phyloP scores from a whole-genome alignment of 2,113 vertebrate species.

The Montifringilla adamsi region DNA sequence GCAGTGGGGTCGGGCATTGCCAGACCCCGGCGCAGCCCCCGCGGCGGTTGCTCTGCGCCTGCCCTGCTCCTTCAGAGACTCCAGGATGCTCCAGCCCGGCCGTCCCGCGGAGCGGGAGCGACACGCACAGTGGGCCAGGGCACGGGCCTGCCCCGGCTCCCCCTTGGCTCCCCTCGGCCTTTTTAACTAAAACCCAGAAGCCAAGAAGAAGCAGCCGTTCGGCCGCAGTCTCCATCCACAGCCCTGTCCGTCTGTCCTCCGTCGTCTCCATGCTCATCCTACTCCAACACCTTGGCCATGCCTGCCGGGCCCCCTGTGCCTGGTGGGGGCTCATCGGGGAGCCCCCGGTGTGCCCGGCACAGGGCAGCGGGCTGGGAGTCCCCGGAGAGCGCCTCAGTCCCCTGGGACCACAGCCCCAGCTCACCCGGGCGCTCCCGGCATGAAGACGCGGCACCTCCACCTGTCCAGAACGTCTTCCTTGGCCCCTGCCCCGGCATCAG shows the following conservation, averaged over 20 bases:
- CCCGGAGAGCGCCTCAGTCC: not conserved
- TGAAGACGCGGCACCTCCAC: not conserved
- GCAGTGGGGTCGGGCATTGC: not conserved
- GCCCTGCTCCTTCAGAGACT: conserved; percentile 25
- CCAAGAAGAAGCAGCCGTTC: conserved; percentile 50
- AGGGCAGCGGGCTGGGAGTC: not conserved
- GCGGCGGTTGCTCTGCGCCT: not conserved
- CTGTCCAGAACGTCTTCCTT: not conserved
- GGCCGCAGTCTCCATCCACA: conserved; percentile 54
- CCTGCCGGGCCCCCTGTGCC: not conserved
- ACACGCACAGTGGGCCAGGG: conserved; percentile 57
- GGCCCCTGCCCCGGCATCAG: not conserved
- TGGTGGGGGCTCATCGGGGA: not conserved
- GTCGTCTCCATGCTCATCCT: conserved; percentile 49
- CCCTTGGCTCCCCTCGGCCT: conserved; percentile 58
- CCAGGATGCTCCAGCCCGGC: conserved; percentile 17
- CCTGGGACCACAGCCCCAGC: fast-evolving
- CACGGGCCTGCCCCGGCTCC: conserved; percentile 16
- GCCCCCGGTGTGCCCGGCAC: fast-evolving
- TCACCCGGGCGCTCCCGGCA: not conserved
- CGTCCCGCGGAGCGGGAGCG: not conserved
- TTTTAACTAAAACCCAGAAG: conserved; percentile 70
- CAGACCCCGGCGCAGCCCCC: not conserved
- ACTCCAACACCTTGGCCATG: not conserved
- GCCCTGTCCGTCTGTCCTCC: conserved; percentile 40